Conservation (phyloP, 2,113 vertebrate species). For the Saguinus midas region DNA sequence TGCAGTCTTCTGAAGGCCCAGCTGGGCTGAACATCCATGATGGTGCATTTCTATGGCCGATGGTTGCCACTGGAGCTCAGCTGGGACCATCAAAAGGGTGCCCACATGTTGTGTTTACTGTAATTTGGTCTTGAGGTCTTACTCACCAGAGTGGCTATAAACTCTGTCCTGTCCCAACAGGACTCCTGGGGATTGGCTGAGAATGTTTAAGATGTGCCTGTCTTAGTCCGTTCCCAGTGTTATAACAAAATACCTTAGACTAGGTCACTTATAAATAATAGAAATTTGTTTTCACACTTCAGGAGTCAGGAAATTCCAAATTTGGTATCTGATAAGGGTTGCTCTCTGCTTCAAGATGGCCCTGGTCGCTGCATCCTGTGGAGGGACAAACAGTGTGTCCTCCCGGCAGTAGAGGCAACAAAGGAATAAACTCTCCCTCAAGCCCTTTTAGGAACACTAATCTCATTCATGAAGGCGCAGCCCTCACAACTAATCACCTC, state of each 20-base stretch:
- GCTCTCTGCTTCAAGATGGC: background rate
- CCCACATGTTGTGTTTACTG: background rate
- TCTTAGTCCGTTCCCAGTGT: background rate
- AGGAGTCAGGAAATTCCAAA: background rate
- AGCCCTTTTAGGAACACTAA: background rate
- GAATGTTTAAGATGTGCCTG: background rate
- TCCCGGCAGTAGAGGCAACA: background rate
- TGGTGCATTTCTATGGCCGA: background rate
- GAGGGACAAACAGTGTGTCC: background rate
- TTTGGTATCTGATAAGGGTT: background rate
- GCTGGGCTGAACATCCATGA: background rate
- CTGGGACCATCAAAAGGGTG: background rate
- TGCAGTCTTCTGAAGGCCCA: background rate
- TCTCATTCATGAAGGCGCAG: background rate
- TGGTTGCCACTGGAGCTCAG: background rate
- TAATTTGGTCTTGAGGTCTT: background rate
- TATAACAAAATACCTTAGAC: background rate
- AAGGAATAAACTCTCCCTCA: background rate
- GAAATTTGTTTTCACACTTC: background rate
- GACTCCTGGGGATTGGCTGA: too few species aligned
- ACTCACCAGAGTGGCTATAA: background rate
- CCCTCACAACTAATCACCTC: background rate
- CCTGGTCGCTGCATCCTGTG: background rate
- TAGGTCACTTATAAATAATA: background rate
- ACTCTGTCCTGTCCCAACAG: background rate